Base-by-base conservation (phyloP, 1,140 invertebrate genomes). In the Drosophila ercepeae region DNA sequence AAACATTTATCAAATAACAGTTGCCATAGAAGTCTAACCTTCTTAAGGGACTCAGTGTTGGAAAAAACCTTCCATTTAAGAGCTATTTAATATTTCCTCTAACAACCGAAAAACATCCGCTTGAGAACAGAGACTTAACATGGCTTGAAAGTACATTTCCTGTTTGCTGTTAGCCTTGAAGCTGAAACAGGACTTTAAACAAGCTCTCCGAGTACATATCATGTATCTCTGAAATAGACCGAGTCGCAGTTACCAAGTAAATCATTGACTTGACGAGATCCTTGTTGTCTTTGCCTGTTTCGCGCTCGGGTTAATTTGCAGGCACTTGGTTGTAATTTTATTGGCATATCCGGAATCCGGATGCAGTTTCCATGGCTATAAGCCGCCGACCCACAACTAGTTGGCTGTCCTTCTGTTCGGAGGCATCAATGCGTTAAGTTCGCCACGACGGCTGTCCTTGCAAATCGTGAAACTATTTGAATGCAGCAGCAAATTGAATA, bases 381-480 rank as follows among this genome's bases (percentile, higher is more conserved):
- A 63, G 51, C 51, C 57, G 19, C 58, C 16, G 8, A 65, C 59
- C 71, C 59, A 60, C 39, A 54, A 54, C 70, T 72, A 73, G 49
- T 58, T 14, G 6, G 60, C 27, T 4, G 23, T 57, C 41, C 59
- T 77, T 39, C 74, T 83, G 55, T 81, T 61, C 27, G 29, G 48
- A 58, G 36, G 55, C 76, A 86, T 48, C 58, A 68, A 58, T 42
- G 72, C 76, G 68, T 84, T 61, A 76, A 81, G 81, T 72, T 74
- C 41, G 44, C 50, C 58, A 46, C 39, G 71, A 19, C 29, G 55
- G 18, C 34, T 70, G 61, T 42, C 49, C 55, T 45, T 50, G 32
- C 21, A 53, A 53, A 59, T 44, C 48, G 45, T 57, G 39, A 34
- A 68, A 68, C 36, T 76, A 53, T 67, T 67, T 44, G 61, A 67